Conservation (phyloP, 1,140 invertebrate genomes). For the Penaeus indicus region DNA sequence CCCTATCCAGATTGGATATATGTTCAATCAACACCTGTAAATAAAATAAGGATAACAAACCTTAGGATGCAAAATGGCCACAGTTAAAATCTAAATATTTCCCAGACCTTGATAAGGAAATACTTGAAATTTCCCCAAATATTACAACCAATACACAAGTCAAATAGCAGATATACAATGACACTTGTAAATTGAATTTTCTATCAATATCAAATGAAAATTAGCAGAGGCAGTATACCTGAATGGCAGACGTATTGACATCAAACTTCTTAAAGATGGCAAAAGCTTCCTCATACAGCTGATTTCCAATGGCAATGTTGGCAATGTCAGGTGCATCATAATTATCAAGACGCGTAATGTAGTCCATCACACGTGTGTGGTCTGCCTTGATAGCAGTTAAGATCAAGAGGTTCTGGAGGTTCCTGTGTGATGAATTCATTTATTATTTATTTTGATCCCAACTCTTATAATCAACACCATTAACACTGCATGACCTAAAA, state of each 20-base stretch:
- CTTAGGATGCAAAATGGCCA: background rate
- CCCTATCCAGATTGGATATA: slow-evolving; percentile 96
- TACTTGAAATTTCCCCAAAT: too few relatives aligned
- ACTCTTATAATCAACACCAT: too few relatives aligned
- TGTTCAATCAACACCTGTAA: slow-evolving; percentile 94
- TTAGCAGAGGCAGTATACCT: slow-evolving; percentile 73
- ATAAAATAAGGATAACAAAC: slow-evolving; percentile 48
- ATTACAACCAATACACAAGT: too few relatives aligned
- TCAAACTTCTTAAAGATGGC: slow-evolving; percentile 99
- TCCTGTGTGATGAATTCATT: slow-evolving; percentile 71
- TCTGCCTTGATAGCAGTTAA: slow-evolving; percentile 97
- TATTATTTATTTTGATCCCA: background rate
- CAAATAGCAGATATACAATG: too few relatives aligned
- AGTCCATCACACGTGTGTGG: slow-evolving; percentile 87
- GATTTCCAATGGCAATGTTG: slow-evolving; percentile 98
- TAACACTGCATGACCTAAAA: too few relatives aligned
- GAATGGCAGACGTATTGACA: slow-evolving; percentile 99
- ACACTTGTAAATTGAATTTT: too few relatives aligned
- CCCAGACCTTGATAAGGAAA: too few relatives aligned
- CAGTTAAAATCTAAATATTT: too few relatives aligned
- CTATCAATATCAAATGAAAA: too few relatives aligned
- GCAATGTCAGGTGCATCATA: slow-evolving; percentile 99
- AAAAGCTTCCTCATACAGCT: slow-evolving; percentile 99
- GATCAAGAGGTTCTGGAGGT: slow-evolving; percentile 84
- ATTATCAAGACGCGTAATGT: slow-evolving; percentile 98